Conservation (phyloP, 2,888 invertebrate species). For the Parnassius glacialis region DNA sequence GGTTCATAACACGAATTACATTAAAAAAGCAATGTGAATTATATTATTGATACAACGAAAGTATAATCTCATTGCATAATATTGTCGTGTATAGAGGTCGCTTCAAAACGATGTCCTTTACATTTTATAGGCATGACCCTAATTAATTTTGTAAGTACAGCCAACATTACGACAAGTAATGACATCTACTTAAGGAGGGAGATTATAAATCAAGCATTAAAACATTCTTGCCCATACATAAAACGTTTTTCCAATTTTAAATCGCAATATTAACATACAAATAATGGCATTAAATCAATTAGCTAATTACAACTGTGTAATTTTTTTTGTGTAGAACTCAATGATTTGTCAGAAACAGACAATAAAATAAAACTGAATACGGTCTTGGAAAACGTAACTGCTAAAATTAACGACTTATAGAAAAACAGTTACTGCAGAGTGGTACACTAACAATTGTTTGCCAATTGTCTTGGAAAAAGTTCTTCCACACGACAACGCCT, state of each 20-base stretch:
- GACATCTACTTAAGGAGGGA: not conserved
- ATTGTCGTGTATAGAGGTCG: not conserved
- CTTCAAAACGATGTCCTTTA: too few relatives aligned
- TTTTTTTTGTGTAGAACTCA: not conserved
- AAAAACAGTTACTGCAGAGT: too few relatives aligned
- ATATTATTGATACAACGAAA: not conserved
- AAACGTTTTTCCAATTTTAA: not conserved
- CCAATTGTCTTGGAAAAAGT: too few relatives aligned
- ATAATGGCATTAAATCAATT: not conserved
- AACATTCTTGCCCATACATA: too few relatives aligned
- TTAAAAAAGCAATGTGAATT: not conserved
- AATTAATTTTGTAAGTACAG: not conserved
- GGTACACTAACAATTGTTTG: too few relatives aligned
- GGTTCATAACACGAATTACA: too few relatives aligned
- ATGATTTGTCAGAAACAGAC: not conserved
- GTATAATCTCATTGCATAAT: not conserved
- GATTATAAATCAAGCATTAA: not conserved
- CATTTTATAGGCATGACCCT: not conserved
- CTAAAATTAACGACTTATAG: too few relatives aligned
- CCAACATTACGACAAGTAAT: not conserved
- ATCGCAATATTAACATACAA: not conserved
- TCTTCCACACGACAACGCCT: too few relatives aligned
- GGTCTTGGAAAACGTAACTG: too few relatives aligned
- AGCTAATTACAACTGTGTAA: not conserved
- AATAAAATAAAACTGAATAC: too few relatives aligned